These are phyloP conservation scores for Keiferia lycopersicella DNA, from an alignment of 2,888 invertebrate species.

Conservation along the genomic window DNA sequence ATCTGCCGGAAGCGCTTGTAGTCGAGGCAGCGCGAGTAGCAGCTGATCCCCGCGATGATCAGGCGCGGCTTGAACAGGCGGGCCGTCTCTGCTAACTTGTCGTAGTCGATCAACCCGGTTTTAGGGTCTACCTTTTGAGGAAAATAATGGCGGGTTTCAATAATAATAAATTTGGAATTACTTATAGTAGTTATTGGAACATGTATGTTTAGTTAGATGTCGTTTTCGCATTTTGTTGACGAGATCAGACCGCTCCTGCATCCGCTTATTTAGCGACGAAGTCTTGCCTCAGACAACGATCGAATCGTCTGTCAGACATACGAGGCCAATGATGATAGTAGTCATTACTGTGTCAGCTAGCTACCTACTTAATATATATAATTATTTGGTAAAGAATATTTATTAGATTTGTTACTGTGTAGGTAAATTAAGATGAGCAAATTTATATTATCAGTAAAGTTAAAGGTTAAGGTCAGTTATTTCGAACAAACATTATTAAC, in stretches of 20 bases:
- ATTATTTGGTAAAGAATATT: too few species aligned
- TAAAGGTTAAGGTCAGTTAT: not conserved
- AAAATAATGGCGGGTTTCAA: not conserved
- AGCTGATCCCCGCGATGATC: constrained; percentile 96
- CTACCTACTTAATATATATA: not conserved
- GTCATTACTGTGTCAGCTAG: too few species aligned
- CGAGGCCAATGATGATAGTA: too few species aligned
- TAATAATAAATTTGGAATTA: not conserved
- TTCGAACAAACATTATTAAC: not conserved
- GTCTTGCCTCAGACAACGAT: too few species aligned
- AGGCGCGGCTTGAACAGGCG: constrained; percentile 94
- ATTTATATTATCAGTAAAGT: not conserved
- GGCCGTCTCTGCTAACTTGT: constrained; percentile 90
- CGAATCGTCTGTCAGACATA: too few species aligned
- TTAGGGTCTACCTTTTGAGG: constrained; percentile 82
- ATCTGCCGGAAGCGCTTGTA: constrained; percentile 94
- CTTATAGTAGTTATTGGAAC: too few species aligned
- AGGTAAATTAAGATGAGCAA: too few species aligned
- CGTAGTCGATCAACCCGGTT: constrained; percentile 96
- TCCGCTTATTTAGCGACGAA: too few species aligned
- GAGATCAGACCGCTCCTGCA: too few species aligned
- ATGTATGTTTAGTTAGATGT: too few species aligned
- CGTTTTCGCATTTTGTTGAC: too few species aligned
- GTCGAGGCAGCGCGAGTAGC: constrained; percentile 95
- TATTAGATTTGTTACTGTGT: too few species aligned